These are phyloP conservation scores for Timema podura DNA, from an alignment of 2,888 invertebrate species.

Conservation along the genomic window DNA sequence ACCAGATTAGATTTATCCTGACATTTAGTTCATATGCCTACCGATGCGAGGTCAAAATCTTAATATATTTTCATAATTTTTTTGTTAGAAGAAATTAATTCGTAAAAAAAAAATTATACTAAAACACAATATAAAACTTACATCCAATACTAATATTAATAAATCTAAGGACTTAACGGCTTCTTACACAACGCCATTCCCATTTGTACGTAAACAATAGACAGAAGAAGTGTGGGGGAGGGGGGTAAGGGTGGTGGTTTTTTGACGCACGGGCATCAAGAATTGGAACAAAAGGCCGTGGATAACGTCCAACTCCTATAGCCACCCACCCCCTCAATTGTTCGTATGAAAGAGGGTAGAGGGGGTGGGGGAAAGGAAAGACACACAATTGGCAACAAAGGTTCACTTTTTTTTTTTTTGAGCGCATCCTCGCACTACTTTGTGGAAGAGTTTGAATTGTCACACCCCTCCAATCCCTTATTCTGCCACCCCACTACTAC, in stretches of 20 bases:
- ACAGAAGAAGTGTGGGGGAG: conserved; percentile 4
- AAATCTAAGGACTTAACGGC: conserved; percentile 22
- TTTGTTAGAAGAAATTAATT: too few species aligned
- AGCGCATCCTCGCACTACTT: conserved; percentile 24
- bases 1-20: too few species aligned
- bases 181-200: conserved; percentile 23
- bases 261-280: conserved; percentile 32
- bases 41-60: too few species aligned
- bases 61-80: too few species aligned
- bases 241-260: conserved; percentile 22
- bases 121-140: too few species aligned
- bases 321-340: conserved; percentile 10
- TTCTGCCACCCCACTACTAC: neutral
- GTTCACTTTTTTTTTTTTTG: conserved; percentile 21
- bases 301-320: conserved; percentile 29
- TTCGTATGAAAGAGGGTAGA: conserved; percentile 25
- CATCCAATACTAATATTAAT: too few species aligned
- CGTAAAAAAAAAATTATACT: too few species aligned
- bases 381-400: conserved; percentile 33
- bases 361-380: conserved; percentile 27
- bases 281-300: conserved; percentile 33
- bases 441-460: conserved; percentile 31
- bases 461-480: conserved; percentile 22
- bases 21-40: too few species aligned
- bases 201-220: conserved; percentile 32